Evolutionary conservation across 2,113 vertebrate genomes (phyloP).

Genomic region (Boulengeromyrus knoepffleri): DNA sequence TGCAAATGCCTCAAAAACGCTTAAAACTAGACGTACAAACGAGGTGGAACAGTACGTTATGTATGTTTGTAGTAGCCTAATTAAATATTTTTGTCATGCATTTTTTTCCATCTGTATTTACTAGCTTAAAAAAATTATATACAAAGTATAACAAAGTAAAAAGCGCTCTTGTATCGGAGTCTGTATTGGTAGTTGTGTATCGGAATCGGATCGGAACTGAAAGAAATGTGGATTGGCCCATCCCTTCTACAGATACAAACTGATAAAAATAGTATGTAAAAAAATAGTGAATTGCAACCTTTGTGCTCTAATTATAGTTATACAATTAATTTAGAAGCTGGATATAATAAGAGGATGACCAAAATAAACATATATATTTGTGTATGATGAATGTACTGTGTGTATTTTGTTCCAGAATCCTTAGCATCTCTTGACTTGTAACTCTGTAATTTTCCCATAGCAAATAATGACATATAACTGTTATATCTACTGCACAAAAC

Average conservation of each 20-base stretch:
- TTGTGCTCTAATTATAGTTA: not conserved
- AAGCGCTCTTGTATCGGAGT: too few species aligned
- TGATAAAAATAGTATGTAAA: not conserved
- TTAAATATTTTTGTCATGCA: too few species aligned
- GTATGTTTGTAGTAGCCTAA: too few species aligned
- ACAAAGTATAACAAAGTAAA: too few species aligned
- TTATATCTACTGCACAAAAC: constrained; percentile 73
- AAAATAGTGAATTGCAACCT: not conserved
- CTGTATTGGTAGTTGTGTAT: too few species aligned
- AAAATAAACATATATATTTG: not conserved
- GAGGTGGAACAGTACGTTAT: too few species aligned
- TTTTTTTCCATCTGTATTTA: too few species aligned
- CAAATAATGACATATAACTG: constrained; percentile 84
- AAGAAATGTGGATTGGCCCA: too few species aligned
- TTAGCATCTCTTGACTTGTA: not conserved
- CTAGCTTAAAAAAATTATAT: too few species aligned
- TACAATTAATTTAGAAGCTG: not conserved
- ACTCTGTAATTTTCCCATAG: constrained; percentile 40
- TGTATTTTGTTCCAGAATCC: not conserved
- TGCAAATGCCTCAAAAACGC: too few species aligned
- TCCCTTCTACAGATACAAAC: not conserved
- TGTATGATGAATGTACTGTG: not conserved
- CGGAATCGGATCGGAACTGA: too few species aligned
- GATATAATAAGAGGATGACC: not conserved
- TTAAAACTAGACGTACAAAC: too few species aligned